Evolutionary conservation across 2,113 vertebrate genomes (phyloP), one percentile per base, ranked within the genome.

Genomic region (Myotis lucifugus): DNA sequence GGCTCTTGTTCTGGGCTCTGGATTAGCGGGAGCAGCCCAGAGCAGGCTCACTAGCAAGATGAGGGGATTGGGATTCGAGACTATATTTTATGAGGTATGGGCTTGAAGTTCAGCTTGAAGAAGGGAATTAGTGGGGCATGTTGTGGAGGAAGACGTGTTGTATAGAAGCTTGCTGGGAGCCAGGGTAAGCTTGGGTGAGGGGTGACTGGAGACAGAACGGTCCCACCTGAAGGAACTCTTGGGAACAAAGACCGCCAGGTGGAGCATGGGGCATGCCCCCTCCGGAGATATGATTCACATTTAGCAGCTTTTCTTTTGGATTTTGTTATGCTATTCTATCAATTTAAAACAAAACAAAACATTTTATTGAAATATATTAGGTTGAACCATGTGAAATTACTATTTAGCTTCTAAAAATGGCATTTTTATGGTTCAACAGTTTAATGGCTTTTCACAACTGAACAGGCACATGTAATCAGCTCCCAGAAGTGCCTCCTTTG

Each of bases 251-350:
- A 67, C n/a, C 8, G 0, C 19, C 8, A 37, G 70, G 84, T 5
- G 0, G 56, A 25, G 25, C 0, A 0, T 19, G 40, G 40, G n/a
- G 29, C 17, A 0, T 1, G 18, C 19, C 61, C 2, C 34, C 87
- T 88, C 17, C 0, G n/a, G 52, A 61, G 61, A 34, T 8, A 8
- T 59, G n/a, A 10, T 61, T 54, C 42, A n/a, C 2, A 0, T 40
- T 82, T 52, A 54, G 40, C 29, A 81, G n/a, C 46, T 34, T 37
- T 34, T 50, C 21, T 40, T 42, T 52, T 32, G 13, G 14, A 21
- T 72, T 67, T 11, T 32, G 56, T 88, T 77, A 61, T 52, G 67
- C 29, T 84, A 1, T 13, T 82, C 59, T 94, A 0, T 48, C 78
- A 54, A 48, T 34, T 52, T 8, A 25, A 19, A 59, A 64, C 12